These are phyloP conservation scores for Prosopocoilus inquinatus DNA, from an alignment of 2,888 invertebrate genomes.

Conservation along the genomic window DNA sequence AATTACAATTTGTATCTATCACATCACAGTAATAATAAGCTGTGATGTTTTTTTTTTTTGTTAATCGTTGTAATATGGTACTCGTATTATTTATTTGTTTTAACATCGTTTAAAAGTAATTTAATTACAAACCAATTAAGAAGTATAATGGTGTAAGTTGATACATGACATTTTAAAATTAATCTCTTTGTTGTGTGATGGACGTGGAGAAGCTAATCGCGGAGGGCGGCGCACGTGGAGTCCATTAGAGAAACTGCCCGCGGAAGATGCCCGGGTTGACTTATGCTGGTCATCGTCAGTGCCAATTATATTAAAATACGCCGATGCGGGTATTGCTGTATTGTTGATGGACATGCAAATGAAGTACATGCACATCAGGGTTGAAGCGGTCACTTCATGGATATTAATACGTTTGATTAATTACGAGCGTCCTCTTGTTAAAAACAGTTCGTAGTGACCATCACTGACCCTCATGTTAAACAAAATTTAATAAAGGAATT, in stretches of 20 bases:
- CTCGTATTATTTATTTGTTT: background rate
- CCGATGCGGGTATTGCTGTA: slow-evolving; percentile 43
- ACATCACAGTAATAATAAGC: background rate
- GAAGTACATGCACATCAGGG: slow-evolving; percentile 39
- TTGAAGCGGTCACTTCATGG: slow-evolving; percentile 41
- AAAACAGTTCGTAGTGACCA: background rate
- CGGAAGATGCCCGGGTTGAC: slow-evolving; percentile 33
- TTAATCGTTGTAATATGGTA: slow-evolving; percentile 1
- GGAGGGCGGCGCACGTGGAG: slow-evolving; percentile 34
- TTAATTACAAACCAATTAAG: slow-evolving; percentile 1
- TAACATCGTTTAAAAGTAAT: slow-evolving; percentile 2
- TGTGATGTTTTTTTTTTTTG: background rate
- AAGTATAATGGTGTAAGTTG: background rate
- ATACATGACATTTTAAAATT: slow-evolving; percentile 5
- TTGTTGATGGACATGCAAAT: slow-evolving; percentile 43
- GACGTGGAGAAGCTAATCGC: slow-evolving; percentile 8
- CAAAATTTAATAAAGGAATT: too few species aligned
- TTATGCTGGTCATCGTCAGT: slow-evolving; percentile 46
- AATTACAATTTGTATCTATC: too few species aligned
- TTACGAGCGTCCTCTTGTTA: slow-evolving; percentile 21
- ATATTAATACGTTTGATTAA: slow-evolving; percentile 45
- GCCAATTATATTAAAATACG: slow-evolving; percentile 44
- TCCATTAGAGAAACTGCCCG: slow-evolving; percentile 35
- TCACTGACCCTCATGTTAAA: background rate
- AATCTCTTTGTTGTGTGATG: slow-evolving; percentile 11